phyloP scores from a whole-genome alignment of 2,888 invertebrate species.

The Habrosyne pyritoides region DNA sequence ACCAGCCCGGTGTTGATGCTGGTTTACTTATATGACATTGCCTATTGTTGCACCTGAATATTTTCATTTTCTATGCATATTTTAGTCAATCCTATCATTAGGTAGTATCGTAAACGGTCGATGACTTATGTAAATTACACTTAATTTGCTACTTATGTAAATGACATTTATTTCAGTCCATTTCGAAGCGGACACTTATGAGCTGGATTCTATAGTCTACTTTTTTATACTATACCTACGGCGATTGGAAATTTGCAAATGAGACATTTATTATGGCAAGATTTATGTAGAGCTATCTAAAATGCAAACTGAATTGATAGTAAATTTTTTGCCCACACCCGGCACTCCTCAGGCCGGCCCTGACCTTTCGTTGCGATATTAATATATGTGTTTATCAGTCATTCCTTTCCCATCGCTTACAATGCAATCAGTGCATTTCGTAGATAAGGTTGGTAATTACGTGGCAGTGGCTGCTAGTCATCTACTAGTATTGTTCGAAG shows the following conservation, averaged over 20 bases:
- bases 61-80: too few relatives aligned
- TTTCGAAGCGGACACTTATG: neutral
- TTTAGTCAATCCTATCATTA: neutral
- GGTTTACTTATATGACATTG: too few relatives aligned
- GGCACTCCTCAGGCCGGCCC: conserved; percentile 1
- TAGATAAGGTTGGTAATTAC: conserved; percentile 29
- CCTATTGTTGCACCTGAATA: too few relatives aligned
- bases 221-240: neutral
- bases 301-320: neutral
- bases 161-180: conserved; percentile 1
- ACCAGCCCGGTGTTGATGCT: too few relatives aligned
- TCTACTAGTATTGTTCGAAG: conserved; percentile 40
- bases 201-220: neutral
- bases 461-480: conserved; percentile 36
- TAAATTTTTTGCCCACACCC: neutral
- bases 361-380: conserved; percentile 5
- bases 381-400: conserved; percentile 1
- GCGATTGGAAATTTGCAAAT: neutral
- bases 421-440: conserved; percentile 29
- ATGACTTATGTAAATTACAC: conserved; percentile 45
- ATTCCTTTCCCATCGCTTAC: conserved; percentile 12
- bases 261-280: neutral
- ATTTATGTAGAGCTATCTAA: neutral
- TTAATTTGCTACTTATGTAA: conserved; percentile 3
- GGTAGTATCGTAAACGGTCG: conserved; percentile 30